phyloP scores from a whole-genome alignment of 1,140 invertebrate species.

The Anoplophora glabripennis region DNA sequence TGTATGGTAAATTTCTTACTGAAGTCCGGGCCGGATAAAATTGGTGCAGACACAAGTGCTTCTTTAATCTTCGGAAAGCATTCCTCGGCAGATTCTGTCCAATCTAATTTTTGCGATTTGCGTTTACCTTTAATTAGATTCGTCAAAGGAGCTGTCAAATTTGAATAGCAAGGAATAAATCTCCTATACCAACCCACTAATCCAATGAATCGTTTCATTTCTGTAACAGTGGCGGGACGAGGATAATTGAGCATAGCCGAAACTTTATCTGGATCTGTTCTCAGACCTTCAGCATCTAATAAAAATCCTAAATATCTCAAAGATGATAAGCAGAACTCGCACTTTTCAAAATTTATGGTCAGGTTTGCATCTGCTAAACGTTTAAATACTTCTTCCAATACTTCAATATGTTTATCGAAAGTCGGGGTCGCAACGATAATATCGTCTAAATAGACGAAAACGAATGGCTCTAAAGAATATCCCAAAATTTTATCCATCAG shows the following conservation, averaged over 20 bases:
- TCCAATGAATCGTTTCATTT: slow-evolving; percentile 31
- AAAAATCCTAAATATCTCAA: slow-evolving; percentile 5
- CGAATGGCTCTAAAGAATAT: slow-evolving; percentile 20
- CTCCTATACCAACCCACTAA: slow-evolving; percentile 13
- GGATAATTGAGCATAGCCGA: slow-evolving; percentile 29
- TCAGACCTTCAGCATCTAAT: background rate
- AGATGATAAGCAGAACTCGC: background rate
- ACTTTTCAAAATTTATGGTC: background rate
- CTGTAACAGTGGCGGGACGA: slow-evolving; percentile 27
- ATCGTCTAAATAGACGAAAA: slow-evolving; percentile 42
- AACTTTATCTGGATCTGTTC: slow-evolving; percentile 27
- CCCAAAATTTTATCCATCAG: slow-evolving; percentile 40
- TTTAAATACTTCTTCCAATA: background rate
- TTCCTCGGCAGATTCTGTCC: background rate
- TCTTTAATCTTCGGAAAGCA: slow-evolving; percentile 1
- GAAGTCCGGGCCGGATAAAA: background rate
- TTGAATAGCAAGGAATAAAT: slow-evolving; percentile 32
- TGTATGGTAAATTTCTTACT: slow-evolving; percentile 3
- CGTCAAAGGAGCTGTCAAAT: slow-evolving; percentile 39
- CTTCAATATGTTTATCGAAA: slow-evolving; percentile 7
- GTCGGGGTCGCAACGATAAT: slow-evolving; percentile 14
- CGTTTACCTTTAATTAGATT: slow-evolving; percentile 22
- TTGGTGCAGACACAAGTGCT: background rate
- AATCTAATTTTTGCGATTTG: slow-evolving; percentile 10
- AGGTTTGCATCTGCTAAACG: background rate